Conservation (phyloP, 1,140 invertebrate species). For the Linepithema humile region DNA sequence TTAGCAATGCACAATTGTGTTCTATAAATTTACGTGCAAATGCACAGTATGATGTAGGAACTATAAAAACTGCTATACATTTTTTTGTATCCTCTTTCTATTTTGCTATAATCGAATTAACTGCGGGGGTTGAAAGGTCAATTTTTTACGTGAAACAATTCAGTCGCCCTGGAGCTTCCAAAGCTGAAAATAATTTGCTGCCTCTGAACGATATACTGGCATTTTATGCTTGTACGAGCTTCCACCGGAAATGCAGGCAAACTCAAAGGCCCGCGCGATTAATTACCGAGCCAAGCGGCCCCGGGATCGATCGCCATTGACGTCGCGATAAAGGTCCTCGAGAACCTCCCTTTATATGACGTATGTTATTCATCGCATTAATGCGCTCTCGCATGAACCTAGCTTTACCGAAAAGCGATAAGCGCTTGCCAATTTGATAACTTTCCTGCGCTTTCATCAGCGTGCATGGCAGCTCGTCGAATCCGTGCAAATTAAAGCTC, state of each 20-base stretch:
- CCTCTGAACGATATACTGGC: constrained; percentile 14
- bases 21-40: not conserved
- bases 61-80: not conserved
- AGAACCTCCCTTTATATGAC: constrained; percentile 35
- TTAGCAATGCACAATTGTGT: not conserved
- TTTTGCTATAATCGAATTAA: constrained; percentile 12
- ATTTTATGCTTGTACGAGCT: constrained; percentile 32
- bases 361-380: constrained; percentile 49
- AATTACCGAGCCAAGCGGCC: constrained; percentile 42
- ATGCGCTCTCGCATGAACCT: constrained; percentile 25
- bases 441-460: constrained; percentile 9
- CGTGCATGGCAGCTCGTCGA: not conserved
- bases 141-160: constrained; percentile 25
- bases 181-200: constrained; percentile 44
- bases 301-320: constrained; percentile 49
- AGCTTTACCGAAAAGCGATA: constrained; percentile 14
- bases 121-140: constrained; percentile 17
- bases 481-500: constrained; percentile 17
- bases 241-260: constrained; percentile 33
- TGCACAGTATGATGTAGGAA: too few species aligned
- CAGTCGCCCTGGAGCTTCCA: not conserved
- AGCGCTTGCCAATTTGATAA: constrained; percentile 16
- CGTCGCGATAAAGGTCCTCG: constrained; percentile 31
- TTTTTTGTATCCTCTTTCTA: not conserved
- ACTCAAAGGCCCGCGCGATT: constrained; percentile 51